Evolutionary conservation across 2,113 vertebrate species (phyloP).

Genomic region (Nothobranchius kuhntae): DNA sequence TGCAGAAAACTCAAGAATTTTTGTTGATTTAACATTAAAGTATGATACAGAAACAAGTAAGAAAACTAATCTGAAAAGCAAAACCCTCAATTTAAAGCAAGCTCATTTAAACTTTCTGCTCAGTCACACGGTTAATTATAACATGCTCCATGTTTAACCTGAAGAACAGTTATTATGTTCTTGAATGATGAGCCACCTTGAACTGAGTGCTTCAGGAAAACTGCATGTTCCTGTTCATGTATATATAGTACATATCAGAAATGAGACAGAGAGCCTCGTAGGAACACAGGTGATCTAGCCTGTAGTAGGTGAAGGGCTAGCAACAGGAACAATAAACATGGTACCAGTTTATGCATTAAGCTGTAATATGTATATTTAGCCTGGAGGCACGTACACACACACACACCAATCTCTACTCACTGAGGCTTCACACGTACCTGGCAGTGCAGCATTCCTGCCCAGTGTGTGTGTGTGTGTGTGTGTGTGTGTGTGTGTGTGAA

Average conservation of each 20-base stretch:
- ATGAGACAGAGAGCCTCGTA: background rate
- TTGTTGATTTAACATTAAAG: background rate
- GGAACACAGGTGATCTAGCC: constrained; percentile 6
- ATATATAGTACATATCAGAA: background rate
- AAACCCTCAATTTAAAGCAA: background rate
- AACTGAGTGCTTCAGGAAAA: constrained; percentile 17
- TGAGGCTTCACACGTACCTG: constrained; percentile 6
- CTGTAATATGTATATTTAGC: constrained; percentile 22
- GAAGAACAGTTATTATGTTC: constrained; percentile 49
- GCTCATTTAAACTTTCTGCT: constrained; percentile 28
- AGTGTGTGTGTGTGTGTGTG: background rate
- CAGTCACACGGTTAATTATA: constrained; percentile 32
- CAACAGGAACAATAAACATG: constrained; percentile 15
- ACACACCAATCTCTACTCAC: background rate
- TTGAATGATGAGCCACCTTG: constrained; percentile 36
- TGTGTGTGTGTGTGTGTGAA: background rate
- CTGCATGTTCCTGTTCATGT: background rate
- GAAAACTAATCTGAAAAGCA: background rate
- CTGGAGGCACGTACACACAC: constrained; percentile 14
- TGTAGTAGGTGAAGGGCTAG: background rate
- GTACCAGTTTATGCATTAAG: constrained; percentile 50
- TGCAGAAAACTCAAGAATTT: background rate
- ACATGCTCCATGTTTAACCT: constrained; percentile 28
- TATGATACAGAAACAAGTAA: background rate
- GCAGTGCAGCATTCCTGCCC: background rate